Conservation (phyloP, 2,888 invertebrate genomes). For the Empis stercorea region DNA sequence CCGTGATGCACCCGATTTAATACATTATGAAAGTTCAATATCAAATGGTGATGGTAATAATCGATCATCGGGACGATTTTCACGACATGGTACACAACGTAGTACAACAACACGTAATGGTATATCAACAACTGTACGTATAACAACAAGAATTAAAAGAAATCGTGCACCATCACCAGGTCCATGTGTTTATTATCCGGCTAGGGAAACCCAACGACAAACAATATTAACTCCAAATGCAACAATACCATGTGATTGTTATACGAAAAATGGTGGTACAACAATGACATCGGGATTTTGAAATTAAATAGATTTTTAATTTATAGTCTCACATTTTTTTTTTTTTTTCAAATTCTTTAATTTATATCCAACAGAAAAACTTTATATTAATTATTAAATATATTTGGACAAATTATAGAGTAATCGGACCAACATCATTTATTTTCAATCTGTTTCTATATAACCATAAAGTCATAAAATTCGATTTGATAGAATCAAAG, state of each 20-base stretch:
- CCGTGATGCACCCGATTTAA: constrained; percentile 57
- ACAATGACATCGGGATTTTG: constrained; percentile 34
- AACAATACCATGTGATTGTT: constrained; percentile 30
- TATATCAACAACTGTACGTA: constrained; percentile 28
- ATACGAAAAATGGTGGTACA: constrained; percentile 26
- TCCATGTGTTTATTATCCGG: constrained; percentile 38
- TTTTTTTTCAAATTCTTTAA: too few species aligned
- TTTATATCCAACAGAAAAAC: too few species aligned
- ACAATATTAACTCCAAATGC: constrained; percentile 22
- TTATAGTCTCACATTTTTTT: too few species aligned
- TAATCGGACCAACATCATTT: too few species aligned
- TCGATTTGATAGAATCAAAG: too few species aligned
- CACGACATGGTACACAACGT: constrained; percentile 40
- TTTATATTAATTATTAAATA: too few species aligned
- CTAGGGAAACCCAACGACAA: constrained; percentile 29
- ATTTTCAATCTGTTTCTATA: too few species aligned
- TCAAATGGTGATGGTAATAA: constrained; percentile 61
- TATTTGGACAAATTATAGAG: too few species aligned
- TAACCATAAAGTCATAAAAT: too few species aligned
- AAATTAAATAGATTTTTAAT: too few species aligned
- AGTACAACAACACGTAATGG: constrained; percentile 25
- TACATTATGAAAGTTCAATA: constrained; percentile 71
- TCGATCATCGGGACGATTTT: constrained; percentile 47
- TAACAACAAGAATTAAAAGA: constrained; percentile 27
- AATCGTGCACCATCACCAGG: constrained; percentile 37